Conservation (phyloP, 2,113 vertebrate genomes). For the Pycnonotus jocosus region DNA sequence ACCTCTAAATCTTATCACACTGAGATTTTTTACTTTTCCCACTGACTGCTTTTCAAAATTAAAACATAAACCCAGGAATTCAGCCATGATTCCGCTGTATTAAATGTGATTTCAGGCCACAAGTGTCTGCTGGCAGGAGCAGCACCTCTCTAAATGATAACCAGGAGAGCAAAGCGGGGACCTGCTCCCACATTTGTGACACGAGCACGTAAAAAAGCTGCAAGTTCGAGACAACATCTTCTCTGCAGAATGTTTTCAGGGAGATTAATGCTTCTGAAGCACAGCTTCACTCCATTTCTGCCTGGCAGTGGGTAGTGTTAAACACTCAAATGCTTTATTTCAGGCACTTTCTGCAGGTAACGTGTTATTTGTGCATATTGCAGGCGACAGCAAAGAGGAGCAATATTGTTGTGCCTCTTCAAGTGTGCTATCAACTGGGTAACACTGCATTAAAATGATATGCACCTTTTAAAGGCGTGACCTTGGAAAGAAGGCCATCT, state of each 20-base stretch:
- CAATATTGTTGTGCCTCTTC: neutral
- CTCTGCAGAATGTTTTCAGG: neutral
- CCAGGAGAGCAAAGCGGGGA: rapidly evolving
- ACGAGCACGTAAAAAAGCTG: neutral
- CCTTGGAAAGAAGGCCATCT: neutral
- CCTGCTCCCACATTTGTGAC: neutral
- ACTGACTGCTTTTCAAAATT: neutral
- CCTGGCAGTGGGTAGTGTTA: neutral
- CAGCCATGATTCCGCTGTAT: neutral
- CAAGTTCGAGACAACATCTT: neutral
- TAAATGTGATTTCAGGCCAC: neutral
- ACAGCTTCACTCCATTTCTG: neutral
- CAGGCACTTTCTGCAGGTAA: neutral
- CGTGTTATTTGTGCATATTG: neutral
- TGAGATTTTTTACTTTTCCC: neutral
- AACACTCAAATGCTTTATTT: neutral
- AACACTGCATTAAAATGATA: neutral
- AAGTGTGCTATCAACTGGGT: neutral
- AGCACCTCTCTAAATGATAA: neutral
- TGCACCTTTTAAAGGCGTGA: neutral
- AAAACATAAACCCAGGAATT: neutral
- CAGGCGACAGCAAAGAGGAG: neutral
- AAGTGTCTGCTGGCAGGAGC: neutral
- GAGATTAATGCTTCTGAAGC: neutral
- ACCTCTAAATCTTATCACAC: neutral